Conservation (phyloP, 2,888 invertebrate genomes). For the Eupithecia dodoneata region DNA sequence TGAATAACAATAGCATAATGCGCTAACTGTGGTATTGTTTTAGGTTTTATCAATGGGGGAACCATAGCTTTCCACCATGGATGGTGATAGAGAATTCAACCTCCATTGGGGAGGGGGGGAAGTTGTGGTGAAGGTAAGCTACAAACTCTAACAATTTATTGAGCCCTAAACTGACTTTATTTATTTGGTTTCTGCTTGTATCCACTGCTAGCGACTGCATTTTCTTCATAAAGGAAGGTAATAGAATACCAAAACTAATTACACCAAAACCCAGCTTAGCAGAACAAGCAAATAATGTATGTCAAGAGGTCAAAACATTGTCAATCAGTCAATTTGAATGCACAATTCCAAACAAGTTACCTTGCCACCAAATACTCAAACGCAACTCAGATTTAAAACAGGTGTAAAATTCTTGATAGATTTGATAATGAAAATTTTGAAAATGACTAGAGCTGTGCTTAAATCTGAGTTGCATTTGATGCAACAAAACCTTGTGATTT, state of each 20-base stretch:
- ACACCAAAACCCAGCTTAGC: too few species aligned
- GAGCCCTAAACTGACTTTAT: background rate
- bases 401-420: too few species aligned
- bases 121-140: slow-evolving; percentile 70
- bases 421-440: too few species aligned
- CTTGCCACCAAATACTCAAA: too few species aligned
- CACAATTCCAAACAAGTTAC: too few species aligned
- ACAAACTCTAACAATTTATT: background rate
- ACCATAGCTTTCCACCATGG: slow-evolving; percentile 59
- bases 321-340: background rate
- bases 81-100: slow-evolving; percentile 70
- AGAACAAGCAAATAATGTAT: too few species aligned
- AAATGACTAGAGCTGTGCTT: too few species aligned
- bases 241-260: background rate
- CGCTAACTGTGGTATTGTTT: background rate
- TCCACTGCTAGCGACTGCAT: background rate
- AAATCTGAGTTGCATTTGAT: too few species aligned
- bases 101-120: slow-evolving; percentile 80
- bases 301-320: too few species aligned
- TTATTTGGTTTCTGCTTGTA: background rate
- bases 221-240: background rate
- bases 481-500: too few species aligned
- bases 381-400: too few species aligned
- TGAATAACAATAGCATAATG: background rate
- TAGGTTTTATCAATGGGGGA: slow-evolving; percentile 49